phyloP scores from a whole-genome alignment of 2,888 invertebrate species.

The Hetaerina titia region DNA sequence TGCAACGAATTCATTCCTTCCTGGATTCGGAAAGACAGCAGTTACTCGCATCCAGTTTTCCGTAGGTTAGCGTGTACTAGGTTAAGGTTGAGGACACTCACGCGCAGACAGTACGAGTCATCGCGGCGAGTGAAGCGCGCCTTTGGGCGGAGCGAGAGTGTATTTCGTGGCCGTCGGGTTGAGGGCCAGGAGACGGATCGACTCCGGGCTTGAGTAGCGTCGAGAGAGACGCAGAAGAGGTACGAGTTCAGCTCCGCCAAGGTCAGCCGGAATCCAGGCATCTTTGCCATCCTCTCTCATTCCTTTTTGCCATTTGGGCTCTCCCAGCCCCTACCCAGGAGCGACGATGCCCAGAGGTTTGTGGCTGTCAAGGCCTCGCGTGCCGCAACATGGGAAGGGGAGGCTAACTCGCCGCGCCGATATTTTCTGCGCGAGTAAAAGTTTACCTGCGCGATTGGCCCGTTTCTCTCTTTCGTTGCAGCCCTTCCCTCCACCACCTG shows the following conservation, averaged over 20 bases:
- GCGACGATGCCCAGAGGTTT: neutral
- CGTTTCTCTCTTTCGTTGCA: too few species aligned
- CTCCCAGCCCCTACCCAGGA: neutral
- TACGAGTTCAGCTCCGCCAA: neutral
- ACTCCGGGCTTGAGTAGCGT: neutral
- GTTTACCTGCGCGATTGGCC: too few species aligned
- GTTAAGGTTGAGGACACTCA: neutral
- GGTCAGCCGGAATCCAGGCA: neutral
- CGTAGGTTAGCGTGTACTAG: too few species aligned
- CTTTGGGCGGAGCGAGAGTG: neutral
- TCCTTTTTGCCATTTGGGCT: neutral
- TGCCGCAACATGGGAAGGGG: neutral
- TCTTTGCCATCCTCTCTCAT: neutral
- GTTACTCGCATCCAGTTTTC: too few species aligned
- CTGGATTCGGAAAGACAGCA: too few species aligned
- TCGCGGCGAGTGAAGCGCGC: neutral
- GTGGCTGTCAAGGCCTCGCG: neutral
- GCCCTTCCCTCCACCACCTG: too few species aligned
- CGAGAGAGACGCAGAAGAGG: neutral
- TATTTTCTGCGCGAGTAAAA: neutral
- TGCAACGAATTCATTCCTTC: too few species aligned
- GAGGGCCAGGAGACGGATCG: neutral
- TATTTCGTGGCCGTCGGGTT: neutral
- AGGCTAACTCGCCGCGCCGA: neutral
- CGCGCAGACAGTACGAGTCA: neutral